These are phyloP conservation scores for Chalcis sispes DNA, from an alignment of 2,888 invertebrate species.

Conservation along the genomic window DNA sequence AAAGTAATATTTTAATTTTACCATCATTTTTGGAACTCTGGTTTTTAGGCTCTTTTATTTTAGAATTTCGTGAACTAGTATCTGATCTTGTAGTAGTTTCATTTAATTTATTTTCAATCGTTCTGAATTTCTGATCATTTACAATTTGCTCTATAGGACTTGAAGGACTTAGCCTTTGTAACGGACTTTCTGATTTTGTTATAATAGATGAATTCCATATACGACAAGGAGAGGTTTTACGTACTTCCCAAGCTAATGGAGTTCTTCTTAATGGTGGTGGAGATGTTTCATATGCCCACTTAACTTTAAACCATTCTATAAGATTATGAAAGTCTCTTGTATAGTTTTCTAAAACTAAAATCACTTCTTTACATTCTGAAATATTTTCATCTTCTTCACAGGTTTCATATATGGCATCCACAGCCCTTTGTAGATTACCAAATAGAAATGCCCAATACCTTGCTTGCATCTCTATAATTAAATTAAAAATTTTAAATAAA, in stretches of 20 bases:
- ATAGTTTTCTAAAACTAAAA: conserved; percentile 95
- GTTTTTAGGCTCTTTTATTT: conserved; percentile 71
- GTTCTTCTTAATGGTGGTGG: conserved; percentile 89
- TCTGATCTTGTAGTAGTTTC: conserved; percentile 26
- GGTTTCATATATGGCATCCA: conserved; percentile 96
- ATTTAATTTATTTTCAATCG: conserved; percentile 38
- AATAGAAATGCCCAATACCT: conserved; percentile 97
- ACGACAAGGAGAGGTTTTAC: conserved; percentile 84
- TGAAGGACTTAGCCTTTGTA: conserved; percentile 72
- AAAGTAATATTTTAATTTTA: conserved; percentile 38
- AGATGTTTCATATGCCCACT: conserved; percentile 95
- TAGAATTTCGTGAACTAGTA: conserved; percentile 58
- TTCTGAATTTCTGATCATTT: conserved; percentile 43
- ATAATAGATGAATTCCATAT: conserved; percentile 66
- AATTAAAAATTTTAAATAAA: conserved; percentile 13
- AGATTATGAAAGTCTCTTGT: conserved; percentile 95
- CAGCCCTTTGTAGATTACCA: conserved; percentile 94
- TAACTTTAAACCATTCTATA: conserved; percentile 94
- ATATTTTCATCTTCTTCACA: conserved; percentile 96
- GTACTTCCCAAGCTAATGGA: conserved; percentile 96
- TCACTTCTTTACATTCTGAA: conserved; percentile 96
- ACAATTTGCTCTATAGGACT: conserved; percentile 72
- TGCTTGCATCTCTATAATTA: conserved; percentile 84
- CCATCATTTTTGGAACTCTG: conserved; percentile 64
- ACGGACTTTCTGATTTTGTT: conserved; percentile 73